Evolutionary conservation across 2,797 vertebrate species (phyloP), one percentile per base, ranked within the genome.

Genomic region (Amniataba percoides): DNA sequence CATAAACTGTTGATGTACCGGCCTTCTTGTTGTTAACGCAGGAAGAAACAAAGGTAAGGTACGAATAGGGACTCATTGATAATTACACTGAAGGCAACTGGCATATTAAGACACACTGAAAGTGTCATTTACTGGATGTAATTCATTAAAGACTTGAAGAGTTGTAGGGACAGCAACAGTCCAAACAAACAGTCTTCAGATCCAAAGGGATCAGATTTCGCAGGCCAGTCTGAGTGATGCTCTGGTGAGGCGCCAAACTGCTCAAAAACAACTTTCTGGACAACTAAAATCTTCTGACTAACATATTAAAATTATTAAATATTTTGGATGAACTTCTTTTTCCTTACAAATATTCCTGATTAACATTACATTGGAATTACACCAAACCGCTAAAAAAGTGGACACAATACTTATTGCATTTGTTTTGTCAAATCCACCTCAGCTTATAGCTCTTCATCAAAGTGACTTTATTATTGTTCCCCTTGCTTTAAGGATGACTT

Each of bases 401-500:
- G 18, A 31, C 2, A 18, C 18, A 53, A 7, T 36, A 36, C 6
- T 36, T 1, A 5, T 36, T 48, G 57, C 6, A 40, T 31, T 58
- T 63, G 55, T n/a, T 62, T 51, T 13, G 16, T 58, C 36, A 81
- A 25, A 72, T 46, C n/a, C 34, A 46, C 36, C 40, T 71, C 40
- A 61, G 23, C 42, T 27, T 9, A 53, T 66, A 46, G 58, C 42
- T 19, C 21, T 59, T 39, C 13, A 52, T 82, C 31, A 40, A 43
- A 36, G 15, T 43, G 39, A 53, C 34, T 81, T 57, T 65, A 81
- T 78, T 57, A 81, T 65, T 85, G 51, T 59, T 86, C 57, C 86
- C 40, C 66, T 77, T 71, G 48, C 27, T 19, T 48, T 39, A 48
- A 45, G 45, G 63, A 83, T 70, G 61, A 34, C 69, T 75, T 82